Base-by-base conservation (phyloP, 2,797 vertebrate genomes). In the Neoniphon sammara region DNA sequence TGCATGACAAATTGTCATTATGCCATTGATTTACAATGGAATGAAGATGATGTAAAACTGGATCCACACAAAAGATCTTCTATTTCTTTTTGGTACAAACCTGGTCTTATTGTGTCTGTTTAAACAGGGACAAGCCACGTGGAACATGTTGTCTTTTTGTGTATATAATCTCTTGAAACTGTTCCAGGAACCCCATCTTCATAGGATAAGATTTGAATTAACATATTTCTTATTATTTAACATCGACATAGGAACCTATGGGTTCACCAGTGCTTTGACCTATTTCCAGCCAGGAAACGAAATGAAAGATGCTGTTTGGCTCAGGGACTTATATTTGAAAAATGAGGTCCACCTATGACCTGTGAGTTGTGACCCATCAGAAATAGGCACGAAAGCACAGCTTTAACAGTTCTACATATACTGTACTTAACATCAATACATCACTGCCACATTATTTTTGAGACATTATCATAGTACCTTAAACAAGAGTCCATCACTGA, bases 1-100 rank as follows among this genome's bases (percentile, higher is more conserved):
- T 55, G 3, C 12, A 5, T 17, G 27, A 11, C 7, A 57, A 54
- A 53, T 36, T 0, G 60, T 44, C 21, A 69, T 67, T 60, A 62
- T 73, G 50, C 17, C 25, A 49, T 21, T 70, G 0, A 46, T 71
- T 67, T 60, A 21, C 10, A 59, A 27, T 64, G 18, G n/a, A 44
- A 61, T 47, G 5, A 63, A 46, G 30, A 47, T 1, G 10, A 57
- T 7, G 42, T 46, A 17, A 46, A 15, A 15, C 42, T 46, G 42
- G 25, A 66, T 80, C 46, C 50, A 66, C 8, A 57, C 30, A 27
- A 66, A 47, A 49, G 7, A 30, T 7, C 15, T 46, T 46, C 4
- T 17, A 46, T 15, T 46, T 46, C 14, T 17, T 54, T 54, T 54
- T 54, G 12, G 15, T 21, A 12, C 52, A 5, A 23, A 27, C 7